Evolutionary conservation across 2,797 vertebrate genomes (phyloP).

Genomic region (Toxotes lorentzi): DNA sequence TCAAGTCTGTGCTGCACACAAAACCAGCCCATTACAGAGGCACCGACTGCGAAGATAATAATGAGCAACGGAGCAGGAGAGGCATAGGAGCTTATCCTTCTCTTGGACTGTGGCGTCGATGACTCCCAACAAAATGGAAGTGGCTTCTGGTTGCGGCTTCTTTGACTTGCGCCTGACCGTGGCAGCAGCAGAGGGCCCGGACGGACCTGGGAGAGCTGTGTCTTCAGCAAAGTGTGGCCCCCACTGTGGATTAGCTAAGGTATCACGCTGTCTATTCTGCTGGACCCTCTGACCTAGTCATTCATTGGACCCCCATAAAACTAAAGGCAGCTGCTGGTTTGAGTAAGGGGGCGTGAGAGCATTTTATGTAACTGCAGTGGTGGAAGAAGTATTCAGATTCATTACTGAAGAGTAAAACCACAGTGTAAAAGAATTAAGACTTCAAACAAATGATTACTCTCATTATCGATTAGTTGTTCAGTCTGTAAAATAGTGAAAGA

Average conservation of each 20-base stretch:
- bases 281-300: constrained; percentile 18
- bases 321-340: constrained; percentile 21
- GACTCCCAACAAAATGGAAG: constrained; percentile 25
- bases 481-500: too few species aligned
- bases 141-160: constrained; percentile 3
- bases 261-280: constrained; percentile 23
- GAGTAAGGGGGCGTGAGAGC: background rate
- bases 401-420: background rate
- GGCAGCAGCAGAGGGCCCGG: constrained; percentile 8
- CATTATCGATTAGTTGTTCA: too few species aligned
- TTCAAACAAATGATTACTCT: background rate
- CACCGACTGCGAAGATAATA: background rate
- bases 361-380: constrained; percentile 22
- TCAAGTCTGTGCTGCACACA: constrained; percentile 16
- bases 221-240: background rate
- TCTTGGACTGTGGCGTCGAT: background rate
- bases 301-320: constrained; percentile 36
- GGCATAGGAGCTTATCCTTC: background rate
- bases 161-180: constrained; percentile 38
- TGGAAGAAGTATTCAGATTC: background rate
- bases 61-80: constrained; percentile 8
- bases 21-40: constrained; percentile 1
- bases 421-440: background rate
- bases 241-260: background rate
- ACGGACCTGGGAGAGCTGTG: background rate